Conservation (phyloP, 2,888 invertebrate species). For the Mactromeris polynyma region DNA sequence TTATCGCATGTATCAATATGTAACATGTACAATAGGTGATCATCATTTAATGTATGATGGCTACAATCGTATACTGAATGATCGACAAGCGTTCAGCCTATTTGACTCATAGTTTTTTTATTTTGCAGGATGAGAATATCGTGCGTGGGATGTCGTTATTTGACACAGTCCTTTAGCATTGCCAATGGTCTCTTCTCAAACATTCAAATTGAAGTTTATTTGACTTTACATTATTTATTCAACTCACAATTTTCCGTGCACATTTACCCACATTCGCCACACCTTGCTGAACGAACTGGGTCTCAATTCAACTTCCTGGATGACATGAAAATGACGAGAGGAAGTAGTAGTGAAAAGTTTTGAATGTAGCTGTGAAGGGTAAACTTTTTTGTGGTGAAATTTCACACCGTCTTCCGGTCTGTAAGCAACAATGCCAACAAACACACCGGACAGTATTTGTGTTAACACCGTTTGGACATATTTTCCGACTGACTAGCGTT, state of each 20-base stretch:
- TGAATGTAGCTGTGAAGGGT: neutral
- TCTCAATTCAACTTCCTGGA: neutral
- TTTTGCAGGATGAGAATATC: slow-evolving; percentile 84
- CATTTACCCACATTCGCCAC: slow-evolving; percentile 14
- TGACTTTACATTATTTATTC: slow-evolving; percentile 19
- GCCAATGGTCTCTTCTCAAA: slow-evolving; percentile 17
- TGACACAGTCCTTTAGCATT: slow-evolving; percentile 84
- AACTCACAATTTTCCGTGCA: slow-evolving; percentile 12
- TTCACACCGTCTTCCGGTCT: neutral
- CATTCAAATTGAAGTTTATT: slow-evolving; percentile 16
- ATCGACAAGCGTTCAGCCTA: no score
- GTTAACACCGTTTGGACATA: neutral
- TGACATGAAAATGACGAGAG: neutral
- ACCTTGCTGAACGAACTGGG: neutral
- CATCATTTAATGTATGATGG: no score
- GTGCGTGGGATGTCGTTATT: slow-evolving; percentile 85
- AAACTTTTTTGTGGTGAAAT: neutral
- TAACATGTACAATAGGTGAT: no score
- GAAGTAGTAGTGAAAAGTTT: neutral
- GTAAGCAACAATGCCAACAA: neutral
- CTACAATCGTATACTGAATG: no score
- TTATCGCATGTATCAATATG: no score
- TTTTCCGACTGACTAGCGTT: neutral
- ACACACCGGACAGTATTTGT: neutral
- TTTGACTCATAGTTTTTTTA: neutral